Evolutionary conservation across 2,797 vertebrate genomes (phyloP), one percentile per base, ranked within the genome.

Genomic region (Triplophysa yarkandensis): DNA sequence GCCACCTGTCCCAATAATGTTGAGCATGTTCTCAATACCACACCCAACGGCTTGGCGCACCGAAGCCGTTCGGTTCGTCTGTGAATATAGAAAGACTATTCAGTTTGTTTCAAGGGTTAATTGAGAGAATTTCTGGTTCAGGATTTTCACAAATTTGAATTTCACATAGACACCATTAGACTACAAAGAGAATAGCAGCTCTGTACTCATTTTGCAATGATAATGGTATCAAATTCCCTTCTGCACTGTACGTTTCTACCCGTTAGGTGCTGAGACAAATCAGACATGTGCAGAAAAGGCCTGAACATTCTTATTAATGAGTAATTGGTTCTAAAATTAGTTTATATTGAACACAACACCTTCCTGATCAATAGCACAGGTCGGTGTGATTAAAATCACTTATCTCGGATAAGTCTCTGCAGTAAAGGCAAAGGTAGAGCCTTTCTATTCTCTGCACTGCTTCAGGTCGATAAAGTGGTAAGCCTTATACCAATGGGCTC

Each of bases 251-350:
- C 63, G 73, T 77, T 85, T 55, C 79, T 87, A 84, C 84, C 83
- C 83, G 87, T 89, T 82, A 77, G 89, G 85, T 83, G 78, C 68
- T 84, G 84, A 86, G 83, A 83, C 85, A 89, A 93, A 90, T 85
- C 85, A 88, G 87, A 93, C 88, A 86, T 88, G 86, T 87, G 78
- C 84, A 85, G 87, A 87, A 88, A 90, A 84, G 77, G 88, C 82
- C 85, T 85, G 77, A 44, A 72, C 32, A 87, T 91, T 88, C 88
- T 89, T 90, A 92, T 92, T 92, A 91, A 93, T 90, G 87, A 89
- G 82, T 87, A 90, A 94, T 91, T 89, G 87, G 88, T 87, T 90
- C 75, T 46, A 25, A 84, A 90, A 93, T 91, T 90, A 87, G 86
- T 87, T 91, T 86, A 83, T 91, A 92, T 89, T 84, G 87, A 92